Evolutionary conservation across 2,888 invertebrate genomes (phyloP), one percentile per base, ranked within the genome.

Genomic region (Dolichopus griseipennis): DNA sequence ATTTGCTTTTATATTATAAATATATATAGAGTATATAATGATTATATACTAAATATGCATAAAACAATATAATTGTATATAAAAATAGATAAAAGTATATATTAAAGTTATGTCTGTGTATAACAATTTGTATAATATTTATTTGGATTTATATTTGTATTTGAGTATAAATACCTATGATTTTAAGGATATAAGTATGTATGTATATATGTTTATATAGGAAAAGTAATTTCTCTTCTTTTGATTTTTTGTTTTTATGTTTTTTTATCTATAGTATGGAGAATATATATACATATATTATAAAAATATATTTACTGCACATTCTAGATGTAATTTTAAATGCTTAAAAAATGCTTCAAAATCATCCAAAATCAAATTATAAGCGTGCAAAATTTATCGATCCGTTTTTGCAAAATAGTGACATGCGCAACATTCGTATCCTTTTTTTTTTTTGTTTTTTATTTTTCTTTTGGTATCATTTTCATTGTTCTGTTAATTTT

Each of bases 321-420:
- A n/a, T n/a, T 4, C 18, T 52, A 18, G 15, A 18, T 52, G 52
- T 52, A 52, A 18, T 52, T 52, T 52, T n/a, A 18, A 52, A 52
- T 52, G 52, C n/a, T 52, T 15, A 52, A 52, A n/a, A 52, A n/a
- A 52, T 52, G 52, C 52, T 52, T 12, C 15, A 52, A 52, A 52
- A 52, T 18, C n/a, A 52, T 52, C 18, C n/a, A 52, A 52, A 27
- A 52, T 52, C 52, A 52, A 52, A 52, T 52, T 52, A 52, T 18
- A 52, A 52, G 52, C n/a, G 52, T 52, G 52, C 52, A 52, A 52
- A 52, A 52, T 52, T 52, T 52, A 52, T 52, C 52, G 52, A 52
- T 52, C 52, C 52, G 18, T 18, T 52, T 52, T 15, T 52, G 52
- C 52, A 52, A 52, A 52, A 52, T n/a, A 18, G 15, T 52, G 52